Percentiles rank a stretch among this genome's conserved stretches.
Conservation (phyloP, 2,113 vertebrate species). For the Gymnorhina tibicen region DNA sequence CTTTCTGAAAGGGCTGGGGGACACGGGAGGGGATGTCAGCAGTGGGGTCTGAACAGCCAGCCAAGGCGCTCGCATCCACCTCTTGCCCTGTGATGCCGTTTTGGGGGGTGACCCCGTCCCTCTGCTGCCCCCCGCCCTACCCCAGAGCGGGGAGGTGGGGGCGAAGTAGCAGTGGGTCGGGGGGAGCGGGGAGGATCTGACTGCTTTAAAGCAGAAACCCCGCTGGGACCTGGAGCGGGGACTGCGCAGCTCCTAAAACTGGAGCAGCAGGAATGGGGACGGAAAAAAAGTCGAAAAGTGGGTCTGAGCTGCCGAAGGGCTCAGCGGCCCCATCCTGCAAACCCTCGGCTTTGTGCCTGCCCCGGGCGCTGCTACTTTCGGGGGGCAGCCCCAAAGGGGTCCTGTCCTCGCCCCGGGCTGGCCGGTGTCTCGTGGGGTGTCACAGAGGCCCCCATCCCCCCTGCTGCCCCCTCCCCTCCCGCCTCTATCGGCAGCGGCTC, state of each 20-base stretch:
- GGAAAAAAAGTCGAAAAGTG: background rate
- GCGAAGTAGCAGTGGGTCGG: background rate
- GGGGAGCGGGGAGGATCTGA: background rate
- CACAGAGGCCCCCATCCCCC: background rate
- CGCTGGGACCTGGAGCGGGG: background rate
- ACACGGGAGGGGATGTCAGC: background rate
- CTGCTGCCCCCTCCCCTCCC: background rate
- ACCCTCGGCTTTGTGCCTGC: background rate
- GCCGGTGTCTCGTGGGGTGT: background rate
- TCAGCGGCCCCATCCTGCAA: background rate
- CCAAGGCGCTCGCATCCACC: background rate
- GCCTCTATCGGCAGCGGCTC: background rate
- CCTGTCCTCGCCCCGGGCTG: background rate
- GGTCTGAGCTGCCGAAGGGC: slow-evolving; percentile 20
- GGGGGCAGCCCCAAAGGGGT: background rate
- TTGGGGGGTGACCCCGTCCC: background rate
- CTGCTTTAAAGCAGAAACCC: background rate
- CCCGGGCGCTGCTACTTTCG: background rate
- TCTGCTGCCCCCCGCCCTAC: background rate
- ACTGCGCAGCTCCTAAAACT: slow-evolving; percentile 8
- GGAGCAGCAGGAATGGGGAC: slow-evolving; percentile 37
- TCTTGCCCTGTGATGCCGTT: background rate
- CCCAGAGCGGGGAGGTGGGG: background rate
- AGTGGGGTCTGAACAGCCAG: background rate
- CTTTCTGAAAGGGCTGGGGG: background rate